Percentiles rank a stretch among this genome's conserved stretches.
These are phyloP conservation scores for Coregonus clupeaformis DNA, from an alignment of 2,113 vertebrate genomes.

Conservation along the genomic window DNA sequence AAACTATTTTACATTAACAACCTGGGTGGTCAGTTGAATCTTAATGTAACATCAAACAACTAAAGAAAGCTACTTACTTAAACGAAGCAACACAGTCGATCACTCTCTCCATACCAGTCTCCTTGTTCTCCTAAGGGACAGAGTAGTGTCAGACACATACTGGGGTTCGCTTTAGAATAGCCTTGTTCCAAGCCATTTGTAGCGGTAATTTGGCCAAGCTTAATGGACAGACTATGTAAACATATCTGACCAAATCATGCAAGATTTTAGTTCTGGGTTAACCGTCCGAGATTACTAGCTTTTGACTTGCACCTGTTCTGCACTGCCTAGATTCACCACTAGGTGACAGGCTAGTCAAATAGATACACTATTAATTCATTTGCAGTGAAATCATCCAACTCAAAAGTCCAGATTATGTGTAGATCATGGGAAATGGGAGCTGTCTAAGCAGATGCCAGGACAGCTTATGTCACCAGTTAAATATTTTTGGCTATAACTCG, in stretches of 20 bases:
- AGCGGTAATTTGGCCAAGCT: too few species aligned
- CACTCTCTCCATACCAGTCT: slow-evolving; percentile 94
- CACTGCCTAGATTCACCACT: neutral
- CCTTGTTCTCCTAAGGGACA: slow-evolving; percentile 87
- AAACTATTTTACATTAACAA: neutral
- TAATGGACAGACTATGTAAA: too few species aligned
- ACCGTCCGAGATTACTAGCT: too few species aligned
- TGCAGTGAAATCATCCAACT: neutral
- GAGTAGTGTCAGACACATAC: neutral
- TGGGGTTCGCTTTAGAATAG: too few species aligned
- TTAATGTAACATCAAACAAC: neutral
- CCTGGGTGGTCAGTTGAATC: too few species aligned
- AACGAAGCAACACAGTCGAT: slow-evolving; percentile 94
- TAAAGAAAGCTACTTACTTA: slow-evolving; percentile 78
- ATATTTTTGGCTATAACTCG: neutral
- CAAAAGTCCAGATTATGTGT: neutral
- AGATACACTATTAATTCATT: neutral
- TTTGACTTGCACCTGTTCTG: too few species aligned
- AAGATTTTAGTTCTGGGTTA: too few species aligned
- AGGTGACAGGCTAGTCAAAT: slow-evolving; percentile 13
- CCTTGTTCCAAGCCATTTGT: too few species aligned
- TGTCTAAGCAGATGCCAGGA: neutral
- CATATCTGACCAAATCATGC: too few species aligned
- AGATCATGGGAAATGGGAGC: neutral
- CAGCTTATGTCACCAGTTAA: neutral